A percentile compares a stretch with the other conserved stretches of the same genome.
phyloP scores from a whole-genome alignment of 1,140 invertebrate genomes.

The Conus ventricosus region DNA sequence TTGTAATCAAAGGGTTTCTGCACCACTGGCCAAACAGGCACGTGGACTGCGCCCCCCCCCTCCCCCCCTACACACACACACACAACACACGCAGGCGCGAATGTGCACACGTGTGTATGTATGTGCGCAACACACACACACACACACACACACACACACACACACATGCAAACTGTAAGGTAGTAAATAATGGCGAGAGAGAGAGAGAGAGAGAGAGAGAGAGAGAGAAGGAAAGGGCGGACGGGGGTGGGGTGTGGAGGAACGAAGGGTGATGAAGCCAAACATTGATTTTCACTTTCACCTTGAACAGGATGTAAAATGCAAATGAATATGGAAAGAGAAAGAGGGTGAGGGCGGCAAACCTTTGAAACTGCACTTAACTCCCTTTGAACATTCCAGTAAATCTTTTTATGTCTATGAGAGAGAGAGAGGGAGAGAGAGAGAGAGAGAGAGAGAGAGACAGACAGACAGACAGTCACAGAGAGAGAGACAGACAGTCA shows the following conservation, averaged over 20 bases:
- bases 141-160: no score
- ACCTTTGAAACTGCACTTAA: no score
- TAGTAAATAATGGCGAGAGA: neutral
- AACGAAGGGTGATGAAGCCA: neutral
- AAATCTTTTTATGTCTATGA: no score
- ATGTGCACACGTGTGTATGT: no score
- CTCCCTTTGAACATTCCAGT: no score
- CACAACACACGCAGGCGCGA: no score
- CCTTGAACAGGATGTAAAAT: neutral
- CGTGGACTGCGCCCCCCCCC: no score
- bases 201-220: constrained; percentile 14
- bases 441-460: neutral
- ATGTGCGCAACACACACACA: no score
- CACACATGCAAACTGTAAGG: no score
- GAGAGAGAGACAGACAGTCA: neutral
- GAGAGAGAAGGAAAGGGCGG: constrained; percentile 1
- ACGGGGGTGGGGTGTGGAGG: neutral
- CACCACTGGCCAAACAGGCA: no score
- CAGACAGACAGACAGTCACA: neutral
- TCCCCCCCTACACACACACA: no score
- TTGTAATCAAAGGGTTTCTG: no score
- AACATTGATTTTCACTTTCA: neutral
- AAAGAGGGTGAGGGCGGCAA: neutral
- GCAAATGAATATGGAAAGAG: neutral
- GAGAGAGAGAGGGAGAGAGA: neutral